phyloP scores from a whole-genome alignment of 1,140 invertebrate genomes.

The Lucilia cuprina region DNA sequence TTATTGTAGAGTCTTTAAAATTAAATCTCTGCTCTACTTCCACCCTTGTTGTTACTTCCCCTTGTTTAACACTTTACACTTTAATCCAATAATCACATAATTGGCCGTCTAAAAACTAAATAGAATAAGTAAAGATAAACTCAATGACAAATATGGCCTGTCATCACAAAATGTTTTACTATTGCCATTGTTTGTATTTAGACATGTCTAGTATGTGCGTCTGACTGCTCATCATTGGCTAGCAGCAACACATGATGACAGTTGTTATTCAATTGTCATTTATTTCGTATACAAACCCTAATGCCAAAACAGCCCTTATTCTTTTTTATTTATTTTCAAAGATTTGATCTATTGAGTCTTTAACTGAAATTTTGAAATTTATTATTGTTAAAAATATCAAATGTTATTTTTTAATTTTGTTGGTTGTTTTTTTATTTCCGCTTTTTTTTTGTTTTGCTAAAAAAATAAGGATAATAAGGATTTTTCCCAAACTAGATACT shows the following conservation, averaged over 20 bases:
- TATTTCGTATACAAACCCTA: neutral
- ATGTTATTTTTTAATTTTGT: neutral
- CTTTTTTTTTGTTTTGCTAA: neutral
- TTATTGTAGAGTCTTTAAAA: neutral
- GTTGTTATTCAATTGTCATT: conserved; percentile 14
- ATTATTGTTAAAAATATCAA: neutral
- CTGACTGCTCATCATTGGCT: neutral
- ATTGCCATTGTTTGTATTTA: neutral
- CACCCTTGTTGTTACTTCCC: neutral
- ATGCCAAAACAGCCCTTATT: neutral
- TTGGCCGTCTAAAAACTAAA: neutral
- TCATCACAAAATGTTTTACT: neutral
- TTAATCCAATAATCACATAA: conserved; percentile 18
- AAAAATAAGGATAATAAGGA: neutral
- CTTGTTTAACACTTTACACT: neutral
- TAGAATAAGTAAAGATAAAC: neutral
- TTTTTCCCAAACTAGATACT: neutral
- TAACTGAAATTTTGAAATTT: neutral
- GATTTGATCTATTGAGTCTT: neutral
- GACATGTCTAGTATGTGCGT: neutral
- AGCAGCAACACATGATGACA: neutral
- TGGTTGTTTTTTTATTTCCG: neutral
- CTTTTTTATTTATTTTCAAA: neutral
- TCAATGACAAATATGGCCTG: neutral
- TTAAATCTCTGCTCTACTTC: neutral